phyloP scores from a whole-genome alignment of 2,113 vertebrate species.

The Phyllostomus discolor region DNA sequence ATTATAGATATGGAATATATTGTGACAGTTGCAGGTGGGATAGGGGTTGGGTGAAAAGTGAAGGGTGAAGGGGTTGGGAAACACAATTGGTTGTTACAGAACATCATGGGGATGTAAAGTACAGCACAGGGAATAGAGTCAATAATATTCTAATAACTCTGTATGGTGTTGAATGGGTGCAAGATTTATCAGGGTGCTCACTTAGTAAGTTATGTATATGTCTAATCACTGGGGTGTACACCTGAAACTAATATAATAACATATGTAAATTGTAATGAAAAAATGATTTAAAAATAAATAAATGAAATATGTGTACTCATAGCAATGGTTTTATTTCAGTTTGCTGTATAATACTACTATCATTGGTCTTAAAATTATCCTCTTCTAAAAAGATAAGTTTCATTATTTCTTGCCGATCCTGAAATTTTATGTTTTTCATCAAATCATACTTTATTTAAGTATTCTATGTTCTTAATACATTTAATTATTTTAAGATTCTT shows the following conservation, averaged over 20 bases:
- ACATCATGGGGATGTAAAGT: not conserved
- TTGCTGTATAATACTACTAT: not conserved
- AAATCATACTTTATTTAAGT: not conserved
- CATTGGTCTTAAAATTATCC: not conserved
- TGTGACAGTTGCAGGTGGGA: not conserved
- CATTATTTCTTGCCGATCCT: not conserved
- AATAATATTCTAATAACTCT: not conserved
- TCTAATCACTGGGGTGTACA: not conserved
- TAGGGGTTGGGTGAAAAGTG: not conserved
- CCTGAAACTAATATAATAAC: not conserved
- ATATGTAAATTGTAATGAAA: not conserved
- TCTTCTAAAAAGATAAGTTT: not conserved
- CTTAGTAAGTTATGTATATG: not conserved
- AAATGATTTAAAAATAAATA: not conserved
- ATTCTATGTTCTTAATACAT: not conserved
- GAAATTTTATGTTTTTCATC: not conserved
- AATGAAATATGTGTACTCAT: not conserved
- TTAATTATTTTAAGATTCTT: not conserved
- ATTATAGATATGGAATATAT: not conserved
- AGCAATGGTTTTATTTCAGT: not conserved
- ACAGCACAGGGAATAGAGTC: not conserved
- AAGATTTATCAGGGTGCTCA: not conserved
- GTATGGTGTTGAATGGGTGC: not conserved
- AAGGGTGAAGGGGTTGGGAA: not conserved
- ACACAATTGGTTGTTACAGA: not conserved